These are phyloP conservation scores for Excalfactoria chinensis DNA, from an alignment of 2,113 vertebrate genomes.

Conservation along the genomic window DNA sequence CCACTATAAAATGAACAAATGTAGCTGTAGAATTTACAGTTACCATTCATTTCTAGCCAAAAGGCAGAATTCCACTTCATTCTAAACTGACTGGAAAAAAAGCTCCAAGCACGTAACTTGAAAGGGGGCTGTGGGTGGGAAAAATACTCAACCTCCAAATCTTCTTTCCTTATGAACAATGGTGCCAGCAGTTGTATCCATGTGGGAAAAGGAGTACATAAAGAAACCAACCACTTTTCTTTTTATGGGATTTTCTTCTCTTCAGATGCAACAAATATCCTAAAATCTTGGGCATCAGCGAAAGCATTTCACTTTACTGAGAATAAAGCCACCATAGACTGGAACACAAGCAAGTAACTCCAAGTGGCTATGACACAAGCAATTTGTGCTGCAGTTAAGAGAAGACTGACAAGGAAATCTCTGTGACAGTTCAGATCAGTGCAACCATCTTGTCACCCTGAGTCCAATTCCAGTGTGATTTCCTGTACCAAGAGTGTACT, in stretches of 20 bases:
- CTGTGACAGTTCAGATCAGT: too few species aligned
- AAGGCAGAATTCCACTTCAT: neutral
- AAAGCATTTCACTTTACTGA: neutral
- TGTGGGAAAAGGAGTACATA: neutral
- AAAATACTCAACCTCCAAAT: neutral
- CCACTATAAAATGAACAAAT: slow-evolving; percentile 4
- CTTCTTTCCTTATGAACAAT: neutral
- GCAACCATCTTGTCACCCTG: neutral
- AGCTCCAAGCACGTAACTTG: neutral
- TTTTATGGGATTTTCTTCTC: neutral
- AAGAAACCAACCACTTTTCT: neutral
- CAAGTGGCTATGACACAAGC: rapidly evolving
- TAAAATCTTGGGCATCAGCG: neutral
- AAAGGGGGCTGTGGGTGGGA: neutral
- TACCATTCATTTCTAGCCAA: neutral
- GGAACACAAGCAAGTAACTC: neutral
- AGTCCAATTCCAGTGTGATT: neutral
- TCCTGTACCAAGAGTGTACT: neutral
- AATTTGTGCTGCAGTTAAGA: neutral
- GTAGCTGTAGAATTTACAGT: neutral
- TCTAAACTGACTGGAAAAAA: neutral
- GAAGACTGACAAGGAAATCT: neutral
- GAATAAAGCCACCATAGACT: neutral
- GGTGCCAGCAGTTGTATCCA: neutral
- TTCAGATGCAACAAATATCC: neutral